A percentile compares a stretch with the other conserved stretches of the same genome.
Evolutionary conservation across 1,140 invertebrate genomes (phyloP).

Genomic region (Fopius arisanus): DNA sequence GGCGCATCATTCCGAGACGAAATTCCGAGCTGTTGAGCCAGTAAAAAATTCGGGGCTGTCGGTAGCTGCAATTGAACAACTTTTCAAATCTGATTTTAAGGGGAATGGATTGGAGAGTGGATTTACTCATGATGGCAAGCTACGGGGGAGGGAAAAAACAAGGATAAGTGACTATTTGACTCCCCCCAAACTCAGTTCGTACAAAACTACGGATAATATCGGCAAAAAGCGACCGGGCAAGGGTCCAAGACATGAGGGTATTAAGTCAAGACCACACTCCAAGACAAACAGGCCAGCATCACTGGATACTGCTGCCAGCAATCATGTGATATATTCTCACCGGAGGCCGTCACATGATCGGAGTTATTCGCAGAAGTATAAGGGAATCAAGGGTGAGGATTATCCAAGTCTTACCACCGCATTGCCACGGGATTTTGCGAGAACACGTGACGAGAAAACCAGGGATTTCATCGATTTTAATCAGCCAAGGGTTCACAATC

Average conservation of each 20-base stretch:
- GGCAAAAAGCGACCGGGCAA: conserved; percentile 47
- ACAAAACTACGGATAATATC: conserved; percentile 50
- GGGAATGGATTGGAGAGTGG: conserved; percentile 37
- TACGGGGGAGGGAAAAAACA: conserved; percentile 34
- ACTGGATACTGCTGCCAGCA: conserved; percentile 41
- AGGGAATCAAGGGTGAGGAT: conserved; percentile 31
- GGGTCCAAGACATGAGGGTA: conserved; percentile 32
- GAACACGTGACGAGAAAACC: too few relatives aligned
- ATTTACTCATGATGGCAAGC: not conserved
- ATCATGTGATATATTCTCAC: conserved; percentile 37
- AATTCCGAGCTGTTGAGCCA: conserved; percentile 44
- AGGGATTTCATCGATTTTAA: conserved; percentile 46
- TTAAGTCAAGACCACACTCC: conserved; percentile 31
- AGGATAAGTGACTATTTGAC: conserved; percentile 51
- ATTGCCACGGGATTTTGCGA: too few relatives aligned
- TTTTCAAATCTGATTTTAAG: conserved; percentile 50
- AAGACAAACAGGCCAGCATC: conserved; percentile 36
- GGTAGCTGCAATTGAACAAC: conserved; percentile 48
- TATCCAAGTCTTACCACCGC: conserved; percentile 46
- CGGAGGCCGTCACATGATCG: conserved; percentile 15
- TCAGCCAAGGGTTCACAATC: conserved; percentile 56
- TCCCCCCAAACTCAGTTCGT: conserved; percentile 52
- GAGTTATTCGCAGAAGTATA: conserved; percentile 14
- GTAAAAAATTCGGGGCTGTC: conserved; percentile 47
- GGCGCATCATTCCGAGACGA: conserved; percentile 56